These are phyloP conservation scores for Elachura formosa DNA, from an alignment of 2,113 vertebrate genomes.

Conservation along the genomic window DNA sequence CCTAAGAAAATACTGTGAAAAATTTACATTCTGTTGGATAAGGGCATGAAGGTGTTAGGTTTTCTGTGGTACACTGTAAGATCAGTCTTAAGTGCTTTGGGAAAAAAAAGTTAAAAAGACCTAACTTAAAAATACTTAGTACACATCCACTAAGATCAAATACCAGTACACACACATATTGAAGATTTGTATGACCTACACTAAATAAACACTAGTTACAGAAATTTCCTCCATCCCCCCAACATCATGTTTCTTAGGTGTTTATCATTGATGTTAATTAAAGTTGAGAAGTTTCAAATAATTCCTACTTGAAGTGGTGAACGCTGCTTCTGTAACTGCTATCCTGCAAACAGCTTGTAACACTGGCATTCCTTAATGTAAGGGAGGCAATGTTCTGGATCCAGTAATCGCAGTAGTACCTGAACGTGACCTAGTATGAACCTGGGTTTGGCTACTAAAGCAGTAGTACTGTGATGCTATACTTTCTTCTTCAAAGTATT, in stretches of 20 bases:
- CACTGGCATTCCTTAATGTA: background rate
- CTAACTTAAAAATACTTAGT: background rate
- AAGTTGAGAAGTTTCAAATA: background rate
- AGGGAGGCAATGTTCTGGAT: background rate
- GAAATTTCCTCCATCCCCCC: background rate
- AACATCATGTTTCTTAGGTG: background rate
- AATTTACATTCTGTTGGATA: background rate
- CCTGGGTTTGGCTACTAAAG: background rate
- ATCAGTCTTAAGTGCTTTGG: background rate
- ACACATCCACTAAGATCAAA: background rate
- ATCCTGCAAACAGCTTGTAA: background rate
- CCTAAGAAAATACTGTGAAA: background rate
- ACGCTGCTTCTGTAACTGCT: background rate
- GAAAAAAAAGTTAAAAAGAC: background rate
- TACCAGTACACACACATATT: background rate
- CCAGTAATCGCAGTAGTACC: background rate
- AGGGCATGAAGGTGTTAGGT: background rate
- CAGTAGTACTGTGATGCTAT: background rate
- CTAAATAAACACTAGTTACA: constrained; percentile 11
- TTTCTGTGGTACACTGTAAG: background rate
- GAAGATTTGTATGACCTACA: background rate
- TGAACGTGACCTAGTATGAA: background rate
- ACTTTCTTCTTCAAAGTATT: background rate
- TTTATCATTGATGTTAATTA: background rate
- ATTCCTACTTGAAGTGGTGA: background rate